Evolutionary conservation across 1,140 invertebrate genomes (phyloP), one percentile per base, ranked within the genome.

Genomic region (Coelopa frigida): DNA sequence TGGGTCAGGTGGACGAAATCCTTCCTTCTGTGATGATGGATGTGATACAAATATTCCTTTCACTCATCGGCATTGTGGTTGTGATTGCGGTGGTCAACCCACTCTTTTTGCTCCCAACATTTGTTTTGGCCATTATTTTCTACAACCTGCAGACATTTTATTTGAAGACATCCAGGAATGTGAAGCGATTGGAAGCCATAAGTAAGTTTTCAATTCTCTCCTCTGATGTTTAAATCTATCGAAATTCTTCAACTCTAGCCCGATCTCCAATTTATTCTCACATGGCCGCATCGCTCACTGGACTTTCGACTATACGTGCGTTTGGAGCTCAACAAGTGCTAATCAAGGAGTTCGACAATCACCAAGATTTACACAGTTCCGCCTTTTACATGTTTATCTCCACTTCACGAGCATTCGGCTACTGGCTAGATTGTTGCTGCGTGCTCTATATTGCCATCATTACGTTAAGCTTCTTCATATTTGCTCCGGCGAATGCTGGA

Each of bases 141-240:
- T 80, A 84, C 53, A 74, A 81, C 15, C 70, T 92, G 32, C 70
- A 89, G 32, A 76, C 77, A 38, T 82, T 89, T 62, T 95, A 94
- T 69, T 71, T 96, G 11, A 75, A 76, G 35, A 87, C 89, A 0
- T 88, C 86, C 24, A 75, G 90, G 41, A 86, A 84, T 71, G 74
- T 94, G 8, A 94, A 94, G 70, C 78, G 90, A 47, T 75, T 94
- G 51, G 91, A 95, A 76, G 88, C 84, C 61, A 83, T 85, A 58
- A 86, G 89, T 92, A 76, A 84, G 81, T 81, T 8, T 17, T 11
- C n/a, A n/a, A 37, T 5, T 15, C n/a, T n/a, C n/a, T n/a, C n/a
- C n/a, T n/a, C n/a, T 14, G 3, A 3, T 33, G 17, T 10, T 5
- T 33, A 3, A 27, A 32, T n/a, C 4, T 22, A 22, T 27, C 39